These are phyloP conservation scores for Nasonia oneida DNA, from an alignment of 2,888 invertebrate species.

Conservation along the genomic window DNA sequence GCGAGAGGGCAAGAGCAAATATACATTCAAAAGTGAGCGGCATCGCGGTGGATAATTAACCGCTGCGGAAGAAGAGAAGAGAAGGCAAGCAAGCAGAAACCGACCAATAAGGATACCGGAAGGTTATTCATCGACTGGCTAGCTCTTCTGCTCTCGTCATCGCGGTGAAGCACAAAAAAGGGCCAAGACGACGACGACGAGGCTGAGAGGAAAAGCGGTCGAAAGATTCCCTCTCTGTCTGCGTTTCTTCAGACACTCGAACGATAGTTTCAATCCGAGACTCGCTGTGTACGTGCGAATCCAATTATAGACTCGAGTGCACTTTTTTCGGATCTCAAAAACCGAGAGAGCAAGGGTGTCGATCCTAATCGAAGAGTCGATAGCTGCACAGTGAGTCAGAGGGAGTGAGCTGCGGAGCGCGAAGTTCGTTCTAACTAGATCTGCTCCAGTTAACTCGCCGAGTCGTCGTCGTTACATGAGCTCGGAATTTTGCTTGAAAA, in stretches of 20 bases:
- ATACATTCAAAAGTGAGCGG: conserved; percentile 5
- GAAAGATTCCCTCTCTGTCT: neutral
- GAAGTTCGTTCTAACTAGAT: conserved; percentile 46
- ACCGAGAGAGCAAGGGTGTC: neutral
- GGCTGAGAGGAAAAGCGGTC: neutral
- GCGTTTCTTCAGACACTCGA: conserved; percentile 41
- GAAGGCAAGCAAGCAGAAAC: neutral
- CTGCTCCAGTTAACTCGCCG: conserved; percentile 24
- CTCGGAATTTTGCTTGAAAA: conserved; percentile 10
- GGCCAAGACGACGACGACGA: neutral
- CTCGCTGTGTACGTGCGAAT: neutral
- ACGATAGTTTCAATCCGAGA: neutral
- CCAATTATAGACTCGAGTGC: conserved; percentile 5
- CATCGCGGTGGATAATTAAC: conserved; percentile 42
- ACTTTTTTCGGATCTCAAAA: conserved; percentile 1
- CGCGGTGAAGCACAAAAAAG: neutral
- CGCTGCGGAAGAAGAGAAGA: conserved; percentile 11
- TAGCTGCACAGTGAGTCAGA: neutral
- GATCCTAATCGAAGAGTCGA: neutral
- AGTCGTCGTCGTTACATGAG: conserved; percentile 18
- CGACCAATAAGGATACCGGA: conserved; percentile 44
- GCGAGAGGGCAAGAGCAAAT: neutral
- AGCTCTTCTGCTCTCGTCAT: conserved; percentile 23
- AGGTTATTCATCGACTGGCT: conserved; percentile 47
- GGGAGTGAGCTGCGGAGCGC: neutral